Evolutionary conservation across 2,113 vertebrate species (phyloP), one percentile per base, ranked within the genome.

Genomic region (Monopterus albus): DNA sequence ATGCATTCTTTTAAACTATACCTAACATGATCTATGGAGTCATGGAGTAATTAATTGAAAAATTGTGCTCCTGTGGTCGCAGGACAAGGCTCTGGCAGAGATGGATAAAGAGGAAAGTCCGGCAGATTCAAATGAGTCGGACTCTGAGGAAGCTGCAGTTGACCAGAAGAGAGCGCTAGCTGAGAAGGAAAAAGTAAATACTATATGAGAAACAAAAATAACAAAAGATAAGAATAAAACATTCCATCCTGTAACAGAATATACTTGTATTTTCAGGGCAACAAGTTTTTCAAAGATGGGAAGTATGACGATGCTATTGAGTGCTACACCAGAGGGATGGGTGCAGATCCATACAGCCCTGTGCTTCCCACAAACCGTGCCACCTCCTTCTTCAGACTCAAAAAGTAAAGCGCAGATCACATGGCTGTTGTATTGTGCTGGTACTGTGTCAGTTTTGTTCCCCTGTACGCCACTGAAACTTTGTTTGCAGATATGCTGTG

Each of bases 261-360:
- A n/a, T 40, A 1, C 11, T 39, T 58, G 23, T 21, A 45, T 67
- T 80, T 65, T 51, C 71, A 99, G 98, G 98, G 98, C 3, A 98
- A 99, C 82, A 68, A 59, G 6, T 93, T 94, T 45, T 99, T 99
- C 72, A 96, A 95, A 89, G 93, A 94, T 28, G 96, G 96, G 31
- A 96, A 96, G 61, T 98, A 95, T 28, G 95, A 98, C 38, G 94
- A 95, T 2, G 98, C 98, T 25, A 88, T 97, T 31, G 93, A 98
- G 11, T 98, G 95, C 79, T 99, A 99, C 81, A 96, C 95, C 66
- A 94, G 84, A 91, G 97, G 95, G 65, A 99, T 99, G 98, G 79
- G 85, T 64, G 95, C 91, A 0, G 96, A 98, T 75, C 96, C 98
- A 0, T 95, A 96, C 86, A 98, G 94, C 85, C 96, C 97, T 0